These are phyloP conservation scores for Mus caroli DNA, from an alignment of 2,797 vertebrate genomes.

Conservation along the genomic window DNA sequence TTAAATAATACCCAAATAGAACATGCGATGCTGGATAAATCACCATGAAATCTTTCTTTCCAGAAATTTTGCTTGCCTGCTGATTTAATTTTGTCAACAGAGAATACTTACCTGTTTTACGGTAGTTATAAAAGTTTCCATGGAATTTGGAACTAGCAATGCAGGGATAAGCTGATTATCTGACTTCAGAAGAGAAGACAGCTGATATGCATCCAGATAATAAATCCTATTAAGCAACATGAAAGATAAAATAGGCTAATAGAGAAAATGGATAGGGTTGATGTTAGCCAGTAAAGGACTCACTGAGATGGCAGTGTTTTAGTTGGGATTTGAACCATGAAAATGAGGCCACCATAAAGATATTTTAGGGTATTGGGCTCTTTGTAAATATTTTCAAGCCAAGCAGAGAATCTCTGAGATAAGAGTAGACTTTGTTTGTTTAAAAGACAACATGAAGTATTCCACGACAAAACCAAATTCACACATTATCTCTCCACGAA, in stretches of 20 bases:
- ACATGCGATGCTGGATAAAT: neutral
- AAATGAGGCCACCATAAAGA: neutral
- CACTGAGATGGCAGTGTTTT: neutral
- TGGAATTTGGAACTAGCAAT: neutral
- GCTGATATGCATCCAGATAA: neutral
- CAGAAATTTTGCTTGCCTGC: neutral
- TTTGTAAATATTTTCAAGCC: neutral
- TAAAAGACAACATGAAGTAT: neutral
- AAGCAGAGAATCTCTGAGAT: neutral
- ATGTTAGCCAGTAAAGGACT: neutral
- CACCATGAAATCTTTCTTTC: neutral
- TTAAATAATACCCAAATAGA: conserved; percentile 27
- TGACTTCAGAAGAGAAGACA: neutral
- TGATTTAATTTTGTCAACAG: neutral
- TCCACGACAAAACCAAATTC: too few species aligned
- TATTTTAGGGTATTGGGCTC: neutral
- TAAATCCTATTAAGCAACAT: neutral
- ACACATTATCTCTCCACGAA: too few species aligned
- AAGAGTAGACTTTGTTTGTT: neutral
- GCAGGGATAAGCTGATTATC: neutral
- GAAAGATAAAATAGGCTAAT: neutral
- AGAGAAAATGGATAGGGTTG: neutral
- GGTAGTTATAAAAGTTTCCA: neutral
- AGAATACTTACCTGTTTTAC: neutral
- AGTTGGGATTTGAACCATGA: neutral